Evolutionary conservation across 2,113 vertebrate species (phyloP).

Genomic region (Saccopteryx leptura): DNA sequence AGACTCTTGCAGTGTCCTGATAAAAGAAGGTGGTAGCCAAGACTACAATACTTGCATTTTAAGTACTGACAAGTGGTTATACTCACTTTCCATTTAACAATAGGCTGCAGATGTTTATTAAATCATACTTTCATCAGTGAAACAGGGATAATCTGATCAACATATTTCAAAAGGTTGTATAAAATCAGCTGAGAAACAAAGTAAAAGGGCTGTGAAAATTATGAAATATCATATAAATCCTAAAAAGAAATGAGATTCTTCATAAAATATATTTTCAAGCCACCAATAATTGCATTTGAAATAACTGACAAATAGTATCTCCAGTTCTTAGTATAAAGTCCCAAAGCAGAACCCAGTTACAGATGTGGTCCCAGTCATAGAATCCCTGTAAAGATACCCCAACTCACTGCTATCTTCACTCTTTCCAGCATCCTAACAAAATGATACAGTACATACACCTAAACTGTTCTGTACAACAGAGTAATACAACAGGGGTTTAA

Average conservation of each 20-base stretch:
- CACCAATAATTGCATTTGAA: conserved; percentile 2
- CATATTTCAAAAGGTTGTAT: conserved; percentile 7
- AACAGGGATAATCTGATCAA: not conserved
- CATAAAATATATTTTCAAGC: not conserved
- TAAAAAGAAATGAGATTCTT: not conserved
- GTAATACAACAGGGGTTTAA: not conserved
- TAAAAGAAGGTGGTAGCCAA: not conserved
- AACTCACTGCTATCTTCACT: not conserved
- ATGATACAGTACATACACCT: not conserved
- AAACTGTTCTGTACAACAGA: conserved; percentile 40
- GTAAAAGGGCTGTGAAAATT: conserved; percentile 23
- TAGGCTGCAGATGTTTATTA: not conserved
- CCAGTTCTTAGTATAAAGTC: not conserved
- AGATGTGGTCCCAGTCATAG: not conserved
- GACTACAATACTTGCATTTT: not conserved
- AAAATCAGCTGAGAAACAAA: not conserved
- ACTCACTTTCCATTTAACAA: conserved; percentile 31
- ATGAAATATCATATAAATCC: not conserved
- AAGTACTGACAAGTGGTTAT: not conserved
- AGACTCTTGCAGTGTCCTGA: not conserved
- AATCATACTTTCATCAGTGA: not conserved
- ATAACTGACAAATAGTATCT: not conserved
- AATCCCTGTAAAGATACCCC: not conserved
- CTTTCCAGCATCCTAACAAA: not conserved
- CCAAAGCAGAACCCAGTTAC: not conserved